A percentile compares a stretch with the other conserved stretches of the same genome.
Conservation (phyloP, 1,140 invertebrate species). For the Trichonephila clavata region DNA sequence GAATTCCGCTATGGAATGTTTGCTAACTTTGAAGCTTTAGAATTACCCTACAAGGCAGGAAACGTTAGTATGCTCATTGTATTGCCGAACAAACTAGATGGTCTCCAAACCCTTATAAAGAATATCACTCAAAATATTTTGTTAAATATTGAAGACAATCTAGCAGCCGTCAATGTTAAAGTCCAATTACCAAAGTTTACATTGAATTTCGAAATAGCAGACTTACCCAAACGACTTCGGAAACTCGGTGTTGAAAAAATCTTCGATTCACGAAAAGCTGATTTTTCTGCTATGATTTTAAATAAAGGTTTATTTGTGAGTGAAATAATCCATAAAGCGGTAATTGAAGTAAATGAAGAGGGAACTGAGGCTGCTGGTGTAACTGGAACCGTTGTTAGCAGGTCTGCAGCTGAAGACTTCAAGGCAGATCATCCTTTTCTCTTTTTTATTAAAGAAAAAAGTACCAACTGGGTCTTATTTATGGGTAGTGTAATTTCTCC, state of each 20-base stretch:
- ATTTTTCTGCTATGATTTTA: neutral
- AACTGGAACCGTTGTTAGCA: constrained; percentile 78
- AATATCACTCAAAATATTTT: neutral
- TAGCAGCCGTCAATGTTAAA: constrained; percentile 81
- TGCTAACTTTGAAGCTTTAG: neutral
- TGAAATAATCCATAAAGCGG: constrained; percentile 20
- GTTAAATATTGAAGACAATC: neutral
- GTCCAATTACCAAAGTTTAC: constrained; percentile 89
- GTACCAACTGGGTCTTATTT: constrained; percentile 73
- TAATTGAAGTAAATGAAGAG: constrained; percentile 8
- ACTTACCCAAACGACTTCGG: neutral
- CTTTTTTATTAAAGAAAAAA: constrained; percentile 75
- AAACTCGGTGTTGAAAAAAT: neutral
- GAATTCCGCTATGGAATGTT: neutral
- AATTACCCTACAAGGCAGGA: constrained; percentile 25
- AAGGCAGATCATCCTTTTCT: constrained; percentile 80
- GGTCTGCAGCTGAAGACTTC: constrained; percentile 81
- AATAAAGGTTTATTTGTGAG: neutral
- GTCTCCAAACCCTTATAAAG: neutral
- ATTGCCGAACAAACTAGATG: neutral
- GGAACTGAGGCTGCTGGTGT: constrained; percentile 27
- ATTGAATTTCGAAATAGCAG: constrained; percentile 82
- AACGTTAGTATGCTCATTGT: constrained; percentile 32
- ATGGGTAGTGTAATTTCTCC: constrained; percentile 61
- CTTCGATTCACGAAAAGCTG: neutral